phyloP scores from a whole-genome alignment of 2,113 vertebrate species.

The Forbesichthys agassizii region DNA sequence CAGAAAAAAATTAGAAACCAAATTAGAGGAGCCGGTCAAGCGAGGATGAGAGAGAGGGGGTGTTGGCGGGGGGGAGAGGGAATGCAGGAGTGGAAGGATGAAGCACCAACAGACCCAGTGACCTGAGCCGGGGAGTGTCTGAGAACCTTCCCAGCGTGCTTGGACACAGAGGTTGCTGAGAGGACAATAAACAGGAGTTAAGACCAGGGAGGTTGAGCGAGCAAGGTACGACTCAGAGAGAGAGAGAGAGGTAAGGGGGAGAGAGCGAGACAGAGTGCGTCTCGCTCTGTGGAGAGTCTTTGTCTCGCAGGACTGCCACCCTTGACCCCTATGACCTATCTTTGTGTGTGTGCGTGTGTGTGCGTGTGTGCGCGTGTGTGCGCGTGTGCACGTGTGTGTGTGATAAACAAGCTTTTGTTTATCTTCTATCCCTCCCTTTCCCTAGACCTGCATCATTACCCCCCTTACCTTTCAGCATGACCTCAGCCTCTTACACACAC shows the following conservation, averaged over 20 bases:
- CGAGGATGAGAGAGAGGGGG: slow-evolving; percentile 58
- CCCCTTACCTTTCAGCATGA: background rate
- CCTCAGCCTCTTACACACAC: background rate
- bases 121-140: slow-evolving; percentile 69
- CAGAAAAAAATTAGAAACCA: slow-evolving; percentile 68
- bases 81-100: slow-evolving; percentile 46
- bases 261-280: slow-evolving; percentile 18
- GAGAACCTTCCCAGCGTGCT: slow-evolving; percentile 60
- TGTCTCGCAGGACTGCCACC: slow-evolving; percentile 29
- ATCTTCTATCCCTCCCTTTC: slow-evolving; percentile 9
- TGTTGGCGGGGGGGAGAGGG: slow-evolving; percentile 23
- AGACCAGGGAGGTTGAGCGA: slow-evolving; percentile 22
- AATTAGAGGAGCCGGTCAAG: slow-evolving; percentile 75
- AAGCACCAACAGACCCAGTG: slow-evolving; percentile 64
- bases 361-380: slow-evolving; percentile 10
- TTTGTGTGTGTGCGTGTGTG: slow-evolving; percentile 25
- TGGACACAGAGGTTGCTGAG: slow-evolving; percentile 69
- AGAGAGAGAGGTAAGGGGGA: background rate
- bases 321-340: slow-evolving; percentile 41
- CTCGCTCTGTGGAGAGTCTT: slow-evolving; percentile 31
- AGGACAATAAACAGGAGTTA: slow-evolving; percentile 62
- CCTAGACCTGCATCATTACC: background rate
- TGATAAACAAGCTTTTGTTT: slow-evolving; percentile 40
- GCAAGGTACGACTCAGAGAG: slow-evolving; percentile 3
- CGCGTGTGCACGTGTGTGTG: slow-evolving; percentile 21